Percentiles rank a stretch among this genome's conserved stretches.
Evolutionary conservation across 2,113 vertebrate genomes (phyloP).

Genomic region (Aptenodytes patagonicus): DNA sequence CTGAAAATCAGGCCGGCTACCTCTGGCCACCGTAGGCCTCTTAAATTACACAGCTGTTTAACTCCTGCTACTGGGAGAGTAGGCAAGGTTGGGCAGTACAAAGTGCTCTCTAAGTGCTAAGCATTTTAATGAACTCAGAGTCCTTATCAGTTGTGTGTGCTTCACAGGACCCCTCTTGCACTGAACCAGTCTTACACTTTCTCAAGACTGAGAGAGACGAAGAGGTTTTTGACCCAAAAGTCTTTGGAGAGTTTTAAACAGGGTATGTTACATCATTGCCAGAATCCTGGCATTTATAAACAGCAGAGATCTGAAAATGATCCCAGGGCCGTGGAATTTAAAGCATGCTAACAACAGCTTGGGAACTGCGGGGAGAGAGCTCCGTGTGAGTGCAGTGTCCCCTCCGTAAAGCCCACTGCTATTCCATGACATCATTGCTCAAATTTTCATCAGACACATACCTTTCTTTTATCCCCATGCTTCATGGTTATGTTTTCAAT

Average conservation of each 20-base stretch:
- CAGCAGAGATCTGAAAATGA: slow-evolving; percentile 12
- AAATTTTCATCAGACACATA: neutral
- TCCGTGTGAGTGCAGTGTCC: neutral
- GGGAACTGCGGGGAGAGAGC: neutral
- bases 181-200: neutral
- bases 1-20: neutral
- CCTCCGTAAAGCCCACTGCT: neutral
- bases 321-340: slow-evolving; percentile 55
- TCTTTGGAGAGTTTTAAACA: neutral
- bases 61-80: neutral
- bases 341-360: slow-evolving; percentile 37
- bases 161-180: neutral
- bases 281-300: neutral
- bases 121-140: neutral
- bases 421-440: neutral
- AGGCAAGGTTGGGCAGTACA: neutral
- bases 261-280: slow-evolving; percentile 50
- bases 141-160: neutral
- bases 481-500: neutral
- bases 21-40: neutral
- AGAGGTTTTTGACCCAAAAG: slow-evolving; percentile 12
- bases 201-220: neutral
- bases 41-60: neutral
- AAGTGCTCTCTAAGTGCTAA: neutral
- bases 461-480: slow-evolving; percentile 37